A percentile compares a stretch with the other conserved stretches of the same genome.
phyloP scores from a whole-genome alignment of 2,113 vertebrate genomes.

The Nanger granti region DNA sequence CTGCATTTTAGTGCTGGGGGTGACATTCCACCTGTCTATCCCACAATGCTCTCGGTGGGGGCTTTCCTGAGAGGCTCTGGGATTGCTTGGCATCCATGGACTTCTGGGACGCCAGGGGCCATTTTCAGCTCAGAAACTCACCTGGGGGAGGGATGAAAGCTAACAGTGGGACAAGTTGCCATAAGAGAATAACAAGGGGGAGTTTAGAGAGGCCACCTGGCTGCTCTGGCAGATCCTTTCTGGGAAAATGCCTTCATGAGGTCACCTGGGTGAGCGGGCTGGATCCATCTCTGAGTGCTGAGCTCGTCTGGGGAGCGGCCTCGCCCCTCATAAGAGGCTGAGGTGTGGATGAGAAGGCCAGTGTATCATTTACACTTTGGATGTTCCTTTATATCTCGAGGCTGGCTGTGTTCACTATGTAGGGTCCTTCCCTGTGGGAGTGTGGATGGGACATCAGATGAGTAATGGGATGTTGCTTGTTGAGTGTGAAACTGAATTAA shows the following conservation, averaged over 20 bases:
- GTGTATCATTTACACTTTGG: background rate
- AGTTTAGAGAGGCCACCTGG: background rate
- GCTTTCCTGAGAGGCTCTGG: background rate
- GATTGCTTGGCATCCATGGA: background rate
- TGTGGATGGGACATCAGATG: background rate
- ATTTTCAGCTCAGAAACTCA: background rate
- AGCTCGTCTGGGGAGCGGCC: background rate
- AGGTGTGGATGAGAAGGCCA: background rate
- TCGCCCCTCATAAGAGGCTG: background rate
- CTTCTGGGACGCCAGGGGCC: background rate
- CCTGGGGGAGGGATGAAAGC: background rate
- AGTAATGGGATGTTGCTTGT: background rate
- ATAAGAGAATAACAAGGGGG: background rate
- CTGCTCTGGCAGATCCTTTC: background rate
- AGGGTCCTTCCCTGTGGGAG: background rate
- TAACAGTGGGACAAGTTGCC: background rate
- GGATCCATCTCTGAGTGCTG: background rate
- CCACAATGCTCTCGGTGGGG: background rate
- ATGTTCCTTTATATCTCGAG: background rate
- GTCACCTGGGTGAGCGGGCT: background rate
- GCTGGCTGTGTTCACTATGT: background rate
- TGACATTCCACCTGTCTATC: background rate
- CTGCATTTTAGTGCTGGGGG: background rate
- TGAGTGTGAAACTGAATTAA: background rate
- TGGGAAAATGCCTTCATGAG: background rate